phyloP scores from a whole-genome alignment of 2,888 invertebrate genomes.

The Ischnura elegans region DNA sequence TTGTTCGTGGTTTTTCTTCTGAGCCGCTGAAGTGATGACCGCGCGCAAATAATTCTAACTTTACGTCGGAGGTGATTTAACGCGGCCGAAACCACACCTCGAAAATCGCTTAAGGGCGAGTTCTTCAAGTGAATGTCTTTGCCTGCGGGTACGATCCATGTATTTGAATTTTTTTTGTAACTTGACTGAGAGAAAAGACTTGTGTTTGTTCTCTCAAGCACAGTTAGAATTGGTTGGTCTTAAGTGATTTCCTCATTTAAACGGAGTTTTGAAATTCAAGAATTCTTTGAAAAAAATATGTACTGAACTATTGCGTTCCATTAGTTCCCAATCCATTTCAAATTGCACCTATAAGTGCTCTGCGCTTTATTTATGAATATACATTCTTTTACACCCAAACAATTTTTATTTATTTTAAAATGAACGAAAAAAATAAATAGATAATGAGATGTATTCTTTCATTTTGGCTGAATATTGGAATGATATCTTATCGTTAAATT shows the following conservation, averaged over 20 bases:
- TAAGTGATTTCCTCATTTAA: neutral
- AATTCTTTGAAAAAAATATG: too few species aligned
- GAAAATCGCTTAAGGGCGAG: neutral
- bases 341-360: too few species aligned
- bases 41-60: neutral
- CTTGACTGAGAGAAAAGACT: too few species aligned
- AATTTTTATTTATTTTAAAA: too few species aligned
- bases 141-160: neutral
- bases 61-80: slow-evolving; percentile 36
- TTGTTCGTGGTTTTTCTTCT: neutral
- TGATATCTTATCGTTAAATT: too few species aligned
- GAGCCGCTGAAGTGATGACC: neutral
- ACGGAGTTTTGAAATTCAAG: neutral
- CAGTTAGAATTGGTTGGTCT: neutral
- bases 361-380: too few species aligned
- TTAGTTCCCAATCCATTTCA: too few species aligned
- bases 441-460: too few species aligned
- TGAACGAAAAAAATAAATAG: too few species aligned
- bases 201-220: neutral
- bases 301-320: too few species aligned
- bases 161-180: neutral
- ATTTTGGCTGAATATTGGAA: too few species aligned
- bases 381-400: too few species aligned
- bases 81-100: neutral
- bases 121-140: neutral